Conservation (phyloP, 92 coral and sea anemone genomes). For the Porites cylindrica region DNA sequence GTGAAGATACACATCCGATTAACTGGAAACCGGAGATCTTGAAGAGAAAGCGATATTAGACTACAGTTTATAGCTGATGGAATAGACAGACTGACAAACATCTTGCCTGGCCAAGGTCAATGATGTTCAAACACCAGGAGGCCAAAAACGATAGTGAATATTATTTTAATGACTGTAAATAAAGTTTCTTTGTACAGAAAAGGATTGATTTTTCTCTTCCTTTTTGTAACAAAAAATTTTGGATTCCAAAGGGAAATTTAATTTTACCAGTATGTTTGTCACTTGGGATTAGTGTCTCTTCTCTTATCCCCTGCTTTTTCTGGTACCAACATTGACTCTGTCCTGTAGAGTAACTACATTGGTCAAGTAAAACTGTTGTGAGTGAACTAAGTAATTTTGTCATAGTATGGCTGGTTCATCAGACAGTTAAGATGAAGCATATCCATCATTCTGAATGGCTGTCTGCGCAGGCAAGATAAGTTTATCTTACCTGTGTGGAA, state of each 20-base stretch:
- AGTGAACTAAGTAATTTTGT: too few species aligned
- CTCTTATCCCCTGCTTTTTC: too few species aligned
- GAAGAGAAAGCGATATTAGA: conserved; percentile 94
- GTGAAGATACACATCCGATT: conserved; percentile 98
- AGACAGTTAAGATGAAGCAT: too few species aligned
- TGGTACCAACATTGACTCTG: too few species aligned
- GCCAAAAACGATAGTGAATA: background rate
- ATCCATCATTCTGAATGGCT: too few species aligned
- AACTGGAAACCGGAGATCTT: conserved; percentile 97
- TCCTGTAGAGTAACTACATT: too few species aligned
- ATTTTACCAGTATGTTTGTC: background rate
- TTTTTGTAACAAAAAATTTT: background rate
- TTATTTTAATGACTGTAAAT: conserved; percentile 11
- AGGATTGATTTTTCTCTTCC: background rate
- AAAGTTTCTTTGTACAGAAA: conserved; percentile 12
- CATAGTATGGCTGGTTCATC: too few species aligned
- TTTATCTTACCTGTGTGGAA: too few species aligned
- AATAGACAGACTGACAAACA: background rate
- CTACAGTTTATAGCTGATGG: background rate
- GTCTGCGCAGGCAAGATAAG: too few species aligned
- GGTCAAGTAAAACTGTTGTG: too few species aligned
- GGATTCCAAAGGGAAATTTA: background rate
- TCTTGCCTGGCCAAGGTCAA: background rate
- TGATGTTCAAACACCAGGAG: background rate
- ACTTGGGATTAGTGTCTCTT: too few species aligned